A percentile compares a stretch with the other conserved stretches of the same genome.
Evolutionary conservation across 2,113 vertebrate species (phyloP).

Genomic region (Climacteris rufus): DNA sequence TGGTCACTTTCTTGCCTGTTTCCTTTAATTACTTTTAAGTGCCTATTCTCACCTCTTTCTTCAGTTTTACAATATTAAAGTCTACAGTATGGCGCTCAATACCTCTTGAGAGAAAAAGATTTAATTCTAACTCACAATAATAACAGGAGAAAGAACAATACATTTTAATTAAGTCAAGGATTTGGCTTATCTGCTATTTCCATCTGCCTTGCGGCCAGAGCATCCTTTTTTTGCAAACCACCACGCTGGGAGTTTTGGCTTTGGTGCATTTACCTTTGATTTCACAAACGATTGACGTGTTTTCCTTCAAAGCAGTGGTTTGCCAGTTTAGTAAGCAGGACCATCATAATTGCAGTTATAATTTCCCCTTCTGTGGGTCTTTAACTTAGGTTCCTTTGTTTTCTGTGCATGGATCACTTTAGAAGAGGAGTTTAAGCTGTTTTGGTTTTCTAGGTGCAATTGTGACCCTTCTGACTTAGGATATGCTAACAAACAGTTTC

Average conservation of each 20-base stretch:
- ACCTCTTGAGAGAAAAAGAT: not conserved
- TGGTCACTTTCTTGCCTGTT: not conserved
- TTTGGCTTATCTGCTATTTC: not conserved
- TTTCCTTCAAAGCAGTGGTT: not conserved
- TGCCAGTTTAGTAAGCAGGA: not conserved
- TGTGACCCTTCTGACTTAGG: not conserved
- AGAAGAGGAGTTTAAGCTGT: not conserved
- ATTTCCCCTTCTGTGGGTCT: not conserved
- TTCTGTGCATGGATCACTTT: not conserved
- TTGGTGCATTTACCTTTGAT: not conserved
- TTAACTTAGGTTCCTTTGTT: not conserved
- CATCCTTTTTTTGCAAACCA: not conserved
- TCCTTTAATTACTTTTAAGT: not conserved
- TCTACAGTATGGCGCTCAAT: not conserved
- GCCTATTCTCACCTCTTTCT: not conserved
- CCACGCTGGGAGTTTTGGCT: not conserved
- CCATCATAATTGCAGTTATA: not conserved
- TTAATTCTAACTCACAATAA: not conserved
- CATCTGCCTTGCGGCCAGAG: not conserved
- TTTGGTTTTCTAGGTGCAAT: not conserved
- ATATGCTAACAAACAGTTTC: not conserved
- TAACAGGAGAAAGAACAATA: not conserved
- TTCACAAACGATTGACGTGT: not conserved
- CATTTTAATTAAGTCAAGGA: not conserved
- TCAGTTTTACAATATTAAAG: not conserved